A percentile compares a stretch with the other conserved stretches of the same genome.
Evolutionary conservation across 2,797 vertebrate species (phyloP).

Genomic region (Gadopsis marmoratus): DNA sequence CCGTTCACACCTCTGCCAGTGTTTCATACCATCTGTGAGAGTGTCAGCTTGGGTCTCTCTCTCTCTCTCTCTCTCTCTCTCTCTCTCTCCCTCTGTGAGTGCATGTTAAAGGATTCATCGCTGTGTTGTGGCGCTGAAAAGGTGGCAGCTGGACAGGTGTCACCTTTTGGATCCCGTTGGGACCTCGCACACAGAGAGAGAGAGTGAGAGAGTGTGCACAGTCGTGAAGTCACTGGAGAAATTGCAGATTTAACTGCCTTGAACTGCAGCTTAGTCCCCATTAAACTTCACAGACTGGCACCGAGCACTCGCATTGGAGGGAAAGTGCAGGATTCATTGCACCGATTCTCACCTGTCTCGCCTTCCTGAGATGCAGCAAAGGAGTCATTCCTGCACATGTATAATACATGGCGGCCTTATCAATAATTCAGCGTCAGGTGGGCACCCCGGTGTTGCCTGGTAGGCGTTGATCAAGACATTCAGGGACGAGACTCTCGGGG

Average conservation of each 20-base stretch:
- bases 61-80: no score
- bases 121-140: slow-evolving; percentile 46
- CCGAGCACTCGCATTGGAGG: background rate
- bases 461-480: slow-evolving; percentile 66
- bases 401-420: slow-evolving; percentile 70
- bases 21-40: slow-evolving; percentile 78
- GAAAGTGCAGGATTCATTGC: slow-evolving; percentile 36
- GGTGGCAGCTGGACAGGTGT: slow-evolving; percentile 50
- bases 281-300: background rate
- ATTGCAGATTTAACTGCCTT: background rate
- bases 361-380: slow-evolving; percentile 8
- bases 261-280: background rate
- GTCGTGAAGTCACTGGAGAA: slow-evolving; percentile 5
- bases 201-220: background rate
- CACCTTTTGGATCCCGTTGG: slow-evolving; percentile 33
- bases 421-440: slow-evolving; percentile 74
- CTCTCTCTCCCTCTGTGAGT: slow-evolving; percentile 29
- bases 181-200: background rate
- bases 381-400: slow-evolving; percentile 44
- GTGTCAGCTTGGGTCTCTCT: slow-evolving; percentile 42
- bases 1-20: slow-evolving; percentile 77
- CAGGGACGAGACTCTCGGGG: slow-evolving; percentile 31
- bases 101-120: slow-evolving; percentile 25
- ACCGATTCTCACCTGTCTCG: slow-evolving; percentile 25
- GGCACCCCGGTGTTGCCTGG: slow-evolving; percentile 49